Evolutionary conservation across 1,140 invertebrate species (phyloP).

Genomic region (Ostrea edulis): DNA sequence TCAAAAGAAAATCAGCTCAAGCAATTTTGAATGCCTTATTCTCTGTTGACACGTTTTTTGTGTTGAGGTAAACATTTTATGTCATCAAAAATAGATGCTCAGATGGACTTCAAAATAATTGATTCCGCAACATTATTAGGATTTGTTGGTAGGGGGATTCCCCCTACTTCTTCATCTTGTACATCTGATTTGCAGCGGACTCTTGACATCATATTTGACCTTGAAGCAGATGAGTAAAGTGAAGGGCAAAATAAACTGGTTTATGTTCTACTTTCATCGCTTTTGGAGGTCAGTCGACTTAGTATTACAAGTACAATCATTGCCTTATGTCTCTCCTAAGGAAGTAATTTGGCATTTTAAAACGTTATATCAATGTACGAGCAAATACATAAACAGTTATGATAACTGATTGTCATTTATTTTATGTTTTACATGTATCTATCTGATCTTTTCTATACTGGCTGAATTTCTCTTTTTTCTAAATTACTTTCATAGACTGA

Average conservation of each 20-base stretch:
- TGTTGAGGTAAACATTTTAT: constrained; percentile 74
- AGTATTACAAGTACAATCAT: no score
- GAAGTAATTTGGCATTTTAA: not conserved
- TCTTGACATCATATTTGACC: constrained; percentile 71
- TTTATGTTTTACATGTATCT: not conserved
- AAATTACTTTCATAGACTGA: constrained; percentile 40
- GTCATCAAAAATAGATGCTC: not conserved
- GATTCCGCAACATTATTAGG: not conserved
- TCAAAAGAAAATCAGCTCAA: constrained; percentile 62
- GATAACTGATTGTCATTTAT: not conserved
- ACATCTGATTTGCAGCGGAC: constrained; percentile 51
- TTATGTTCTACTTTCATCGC: constrained; percentile 67
- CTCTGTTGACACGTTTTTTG: constrained; percentile 95
- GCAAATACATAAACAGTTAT: not conserved
- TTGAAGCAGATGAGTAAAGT: constrained; percentile 78
- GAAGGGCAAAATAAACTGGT: constrained; percentile 65
- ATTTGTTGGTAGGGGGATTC: not conserved
- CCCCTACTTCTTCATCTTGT: not conserved
- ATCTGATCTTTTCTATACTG: not conserved
- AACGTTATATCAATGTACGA: not conserved
- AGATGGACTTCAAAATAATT: not conserved
- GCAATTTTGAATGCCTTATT: constrained; percentile 87
- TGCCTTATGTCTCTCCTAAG: not conserved
- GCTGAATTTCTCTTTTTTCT: not conserved
- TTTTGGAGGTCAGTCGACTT: constrained; percentile 52